Conservation (phyloP, 2,113 vertebrate genomes). For the Ibidorhyncha struthersii region DNA sequence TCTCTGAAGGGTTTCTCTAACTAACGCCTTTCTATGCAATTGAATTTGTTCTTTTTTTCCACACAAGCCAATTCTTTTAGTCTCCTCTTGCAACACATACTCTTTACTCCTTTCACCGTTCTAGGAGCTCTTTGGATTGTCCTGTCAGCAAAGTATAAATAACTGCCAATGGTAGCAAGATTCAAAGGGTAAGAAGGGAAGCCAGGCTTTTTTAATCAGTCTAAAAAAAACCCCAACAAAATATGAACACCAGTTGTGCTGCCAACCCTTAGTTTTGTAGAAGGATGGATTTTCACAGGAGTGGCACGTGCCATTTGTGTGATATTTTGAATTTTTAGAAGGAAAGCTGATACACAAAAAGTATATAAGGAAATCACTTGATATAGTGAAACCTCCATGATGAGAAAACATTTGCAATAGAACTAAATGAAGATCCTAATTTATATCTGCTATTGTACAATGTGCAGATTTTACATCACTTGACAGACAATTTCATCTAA, state of each 20-base stretch:
- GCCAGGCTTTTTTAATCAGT: not conserved
- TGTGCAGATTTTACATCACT: not conserved
- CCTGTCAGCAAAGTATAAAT: not conserved
- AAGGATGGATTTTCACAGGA: not conserved
- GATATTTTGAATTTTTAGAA: not conserved
- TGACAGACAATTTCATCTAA: not conserved
- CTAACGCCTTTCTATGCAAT: not conserved
- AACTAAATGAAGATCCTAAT: not conserved
- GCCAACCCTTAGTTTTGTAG: not conserved
- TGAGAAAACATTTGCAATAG: not conserved
- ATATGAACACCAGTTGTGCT: not conserved
- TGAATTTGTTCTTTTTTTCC: not conserved
- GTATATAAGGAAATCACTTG: not conserved
- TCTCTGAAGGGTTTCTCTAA: not conserved
- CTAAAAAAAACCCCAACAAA: not conserved
- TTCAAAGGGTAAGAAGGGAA: not conserved
- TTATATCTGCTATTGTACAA: not conserved
- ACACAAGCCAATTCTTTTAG: not conserved
- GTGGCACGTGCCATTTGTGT: not conserved
- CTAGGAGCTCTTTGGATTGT: not conserved
- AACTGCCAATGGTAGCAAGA: not conserved
- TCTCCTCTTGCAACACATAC: not conserved
- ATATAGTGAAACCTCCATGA: not conserved
- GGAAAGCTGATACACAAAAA: not conserved
- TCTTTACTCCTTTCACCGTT: not conserved